Base-by-base conservation (phyloP, 2,113 vertebrate genomes). In the Chrysemys picta region DNA sequence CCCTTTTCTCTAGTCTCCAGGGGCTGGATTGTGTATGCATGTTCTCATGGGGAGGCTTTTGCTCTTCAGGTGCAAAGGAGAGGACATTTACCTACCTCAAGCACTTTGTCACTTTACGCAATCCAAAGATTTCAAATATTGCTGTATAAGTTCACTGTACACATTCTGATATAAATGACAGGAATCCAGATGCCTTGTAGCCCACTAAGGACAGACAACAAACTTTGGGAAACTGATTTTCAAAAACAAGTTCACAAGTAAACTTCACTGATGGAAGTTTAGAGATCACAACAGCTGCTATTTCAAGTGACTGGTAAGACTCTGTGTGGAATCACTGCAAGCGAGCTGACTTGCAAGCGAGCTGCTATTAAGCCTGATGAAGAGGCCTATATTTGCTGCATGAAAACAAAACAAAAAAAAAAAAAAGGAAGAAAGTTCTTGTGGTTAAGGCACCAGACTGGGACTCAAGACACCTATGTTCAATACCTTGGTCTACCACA, bases 191-290 rank as follows among this genome's bases (percentile, higher is more conserved):
- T 42, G 81, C 78, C 5, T 4, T 45, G 86, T 85, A 45, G 75
- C 82, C 75, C 81, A 92, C 94, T 92, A 95, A 84, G 91, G 25
- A 94, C 75, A 91, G 96, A 88, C 25, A 81, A 72, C 35, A 91
- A 94, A 62, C 24, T 49, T 31, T 76, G 25, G 50, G 91, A 91
- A 91, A 88, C 21, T 82, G 45, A 81, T 59, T 93, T 91, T 90
- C 49, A 17, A 56, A 31, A 57, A 49, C 91, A 88, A 94, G 92
- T 90, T 89, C 80, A 49, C 80, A n/a, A n/a, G n/a, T n/a, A n/a
- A n/a, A n/a, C n/a, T n/a, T n/a, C 84, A 90, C 19, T 42, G n/a
- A 38, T 27, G 19, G 35, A 19, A 42, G 21, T 5, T n/a, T 42
- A 75, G 29, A 12, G 17, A 8, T 75, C 19, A 24, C 69, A n/a